These are phyloP conservation scores for Tetrapedia diversipes DNA, from an alignment of 2,888 invertebrate species.

Conservation along the genomic window DNA sequence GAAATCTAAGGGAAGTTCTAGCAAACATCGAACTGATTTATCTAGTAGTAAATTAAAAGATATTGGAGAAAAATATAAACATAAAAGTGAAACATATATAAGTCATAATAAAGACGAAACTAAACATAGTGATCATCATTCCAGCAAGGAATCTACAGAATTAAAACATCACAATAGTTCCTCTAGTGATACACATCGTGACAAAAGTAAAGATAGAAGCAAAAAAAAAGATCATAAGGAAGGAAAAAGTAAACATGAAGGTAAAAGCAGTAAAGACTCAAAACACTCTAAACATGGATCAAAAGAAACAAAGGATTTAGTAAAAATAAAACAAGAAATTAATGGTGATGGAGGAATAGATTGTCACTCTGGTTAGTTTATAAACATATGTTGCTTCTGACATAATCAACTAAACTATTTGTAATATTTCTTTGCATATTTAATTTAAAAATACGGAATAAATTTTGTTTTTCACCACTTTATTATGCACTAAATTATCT, in stretches of 20 bases:
- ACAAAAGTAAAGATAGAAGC: slow-evolving; percentile 68
- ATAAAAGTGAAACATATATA: slow-evolving; percentile 70
- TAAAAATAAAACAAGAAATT: slow-evolving; percentile 81
- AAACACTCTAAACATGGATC: slow-evolving; percentile 59
- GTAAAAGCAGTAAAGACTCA: slow-evolving; percentile 56
- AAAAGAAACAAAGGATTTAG: slow-evolving; percentile 72
- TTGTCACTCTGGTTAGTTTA: slow-evolving; percentile 86
- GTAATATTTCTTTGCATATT: neutral
- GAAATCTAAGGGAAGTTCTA: slow-evolving; percentile 60
- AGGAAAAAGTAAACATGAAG: slow-evolving; percentile 59
- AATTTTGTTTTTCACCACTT: slow-evolving; percentile 20
- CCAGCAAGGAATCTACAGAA: slow-evolving; percentile 72
- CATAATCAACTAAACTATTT: neutral
- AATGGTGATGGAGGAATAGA: slow-evolving; percentile 87
- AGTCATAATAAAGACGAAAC: slow-evolving; percentile 64
- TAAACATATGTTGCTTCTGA: neutral
- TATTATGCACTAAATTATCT: slow-evolving; percentile 11
- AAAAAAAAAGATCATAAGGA: slow-evolving; percentile 65
- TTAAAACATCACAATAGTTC: slow-evolving; percentile 73
- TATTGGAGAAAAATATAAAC: slow-evolving; percentile 65
- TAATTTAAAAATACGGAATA: slow-evolving; percentile 12
- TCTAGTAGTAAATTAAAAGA: slow-evolving; percentile 58
- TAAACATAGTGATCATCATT: slow-evolving; percentile 67
- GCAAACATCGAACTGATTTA: slow-evolving; percentile 57
- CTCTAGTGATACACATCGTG: slow-evolving; percentile 73